phyloP scores from a whole-genome alignment of 2,888 invertebrate species.

The Boloria euphrosyne region DNA sequence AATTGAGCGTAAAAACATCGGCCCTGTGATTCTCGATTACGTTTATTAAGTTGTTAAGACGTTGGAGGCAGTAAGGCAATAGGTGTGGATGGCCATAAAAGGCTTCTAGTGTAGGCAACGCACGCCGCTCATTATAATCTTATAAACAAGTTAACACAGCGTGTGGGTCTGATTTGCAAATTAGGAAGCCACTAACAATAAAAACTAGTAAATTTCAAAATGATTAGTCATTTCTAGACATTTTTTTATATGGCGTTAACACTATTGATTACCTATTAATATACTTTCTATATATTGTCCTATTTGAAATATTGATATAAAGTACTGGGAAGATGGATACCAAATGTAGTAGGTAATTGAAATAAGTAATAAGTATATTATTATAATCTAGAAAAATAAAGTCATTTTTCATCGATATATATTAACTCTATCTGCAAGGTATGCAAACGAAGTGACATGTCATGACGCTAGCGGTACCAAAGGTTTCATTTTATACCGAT shows the following conservation, averaged over 20 bases:
- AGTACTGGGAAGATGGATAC: too few species aligned
- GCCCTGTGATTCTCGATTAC: conserved; percentile 32
- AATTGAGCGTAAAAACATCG: conserved; percentile 25
- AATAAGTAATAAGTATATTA: too few species aligned
- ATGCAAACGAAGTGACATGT: too few species aligned
- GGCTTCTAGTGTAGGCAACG: conserved; percentile 51
- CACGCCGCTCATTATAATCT: conserved; percentile 46
- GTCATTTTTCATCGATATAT: too few species aligned
- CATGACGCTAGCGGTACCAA: too few species aligned
- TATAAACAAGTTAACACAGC: conserved; percentile 41
- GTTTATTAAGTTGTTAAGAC: conserved; percentile 36
- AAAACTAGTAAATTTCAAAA: conserved; percentile 39
- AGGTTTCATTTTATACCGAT: too few species aligned
- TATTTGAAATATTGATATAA: too few species aligned
- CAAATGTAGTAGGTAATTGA: too few species aligned
- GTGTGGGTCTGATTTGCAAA: conserved; percentile 36
- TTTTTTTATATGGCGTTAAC: conserved; percentile 7
- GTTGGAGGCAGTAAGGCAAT: conserved; percentile 43
- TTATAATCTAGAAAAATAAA: too few species aligned
- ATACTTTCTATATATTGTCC: too few species aligned
- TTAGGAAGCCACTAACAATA: conserved; percentile 41
- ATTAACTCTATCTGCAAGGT: too few species aligned
- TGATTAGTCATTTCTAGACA: conserved; percentile 33
- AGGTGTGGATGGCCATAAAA: conserved; percentile 42
- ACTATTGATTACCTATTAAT: too few species aligned